Percentiles rank a stretch among this genome's conserved stretches.
phyloP scores from a whole-genome alignment of 2,888 invertebrate species.

The Lypha dubia region DNA sequence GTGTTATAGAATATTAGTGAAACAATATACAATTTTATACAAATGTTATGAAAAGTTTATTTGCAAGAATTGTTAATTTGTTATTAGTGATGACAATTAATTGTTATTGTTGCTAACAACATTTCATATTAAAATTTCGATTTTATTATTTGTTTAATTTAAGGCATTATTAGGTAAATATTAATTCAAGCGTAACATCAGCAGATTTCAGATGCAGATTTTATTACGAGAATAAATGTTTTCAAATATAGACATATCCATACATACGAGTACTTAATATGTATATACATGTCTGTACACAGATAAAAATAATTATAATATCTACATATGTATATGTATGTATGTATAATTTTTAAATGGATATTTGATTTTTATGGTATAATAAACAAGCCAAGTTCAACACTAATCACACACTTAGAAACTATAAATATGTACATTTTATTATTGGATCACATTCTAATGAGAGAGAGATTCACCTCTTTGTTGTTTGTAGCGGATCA shows the following conservation, averaged over 20 bases:
- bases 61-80: slow-evolving; percentile 32
- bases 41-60: slow-evolving; percentile 22
- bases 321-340: too few species aligned
- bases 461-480: slow-evolving; percentile 89
- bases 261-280: background rate
- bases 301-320: slow-evolving; percentile 39
- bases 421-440: slow-evolving; percentile 44
- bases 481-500: slow-evolving; percentile 95
- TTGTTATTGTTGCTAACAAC: slow-evolving; percentile 21
- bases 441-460: slow-evolving; percentile 70
- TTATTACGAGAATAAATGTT: background rate
- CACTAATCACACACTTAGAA: slow-evolving; percentile 54
- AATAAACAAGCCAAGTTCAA: slow-evolving; percentile 64
- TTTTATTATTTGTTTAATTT: background rate
- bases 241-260: background rate
- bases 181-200: slow-evolving; percentile 65
- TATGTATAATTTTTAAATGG: slow-evolving; percentile 17
- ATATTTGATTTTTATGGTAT: slow-evolving; percentile 32
- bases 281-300: background rate
- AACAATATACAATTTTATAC: background rate
- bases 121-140: slow-evolving; percentile 19
- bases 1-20: background rate
- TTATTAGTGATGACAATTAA: slow-evolving; percentile 39
- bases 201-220: slow-evolving; percentile 39
- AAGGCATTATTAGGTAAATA: slow-evolving; percentile 51